phyloP scores from a whole-genome alignment of 2,113 vertebrate species.

The Zosterops borbonicus region DNA sequence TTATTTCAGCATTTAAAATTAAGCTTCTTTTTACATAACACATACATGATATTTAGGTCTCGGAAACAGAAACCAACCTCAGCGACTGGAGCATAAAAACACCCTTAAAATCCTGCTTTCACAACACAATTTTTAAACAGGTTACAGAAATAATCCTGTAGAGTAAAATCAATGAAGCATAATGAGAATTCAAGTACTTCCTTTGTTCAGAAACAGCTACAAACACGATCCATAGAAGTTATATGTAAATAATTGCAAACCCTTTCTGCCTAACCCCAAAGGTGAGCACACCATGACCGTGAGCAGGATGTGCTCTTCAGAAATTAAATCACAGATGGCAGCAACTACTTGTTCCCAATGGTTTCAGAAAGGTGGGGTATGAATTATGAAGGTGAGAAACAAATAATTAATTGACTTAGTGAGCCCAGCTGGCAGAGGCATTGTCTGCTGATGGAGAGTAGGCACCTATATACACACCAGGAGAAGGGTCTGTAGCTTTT shows the following conservation, averaged over 20 bases:
- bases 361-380: not conserved
- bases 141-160: not conserved
- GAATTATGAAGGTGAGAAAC: not conserved
- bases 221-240: rapidly evolving
- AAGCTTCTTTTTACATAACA: slow-evolving; percentile 25
- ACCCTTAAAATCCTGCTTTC: not conserved
- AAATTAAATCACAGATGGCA: not conserved
- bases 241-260: not conserved
- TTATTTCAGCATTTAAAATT: slow-evolving; percentile 23
- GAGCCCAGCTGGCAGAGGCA: not conserved
- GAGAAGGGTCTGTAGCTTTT: rapidly evolving
- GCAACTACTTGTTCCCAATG: rapidly evolving
- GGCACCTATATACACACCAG: not conserved
- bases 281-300: rapidly evolving
- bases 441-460: not conserved
- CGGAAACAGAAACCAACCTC: not conserved
- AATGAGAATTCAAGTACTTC: not conserved
- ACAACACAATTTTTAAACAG: not conserved
- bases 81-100: not conserved
- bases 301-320: not conserved
- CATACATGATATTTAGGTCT: not conserved
- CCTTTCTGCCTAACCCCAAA: not conserved
- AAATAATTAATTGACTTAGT: not conserved
- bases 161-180: not conserved
- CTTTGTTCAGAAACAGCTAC: not conserved